Evolutionary conservation across 2,113 vertebrate genomes (phyloP).

Genomic region (Mastomys coucha): DNA sequence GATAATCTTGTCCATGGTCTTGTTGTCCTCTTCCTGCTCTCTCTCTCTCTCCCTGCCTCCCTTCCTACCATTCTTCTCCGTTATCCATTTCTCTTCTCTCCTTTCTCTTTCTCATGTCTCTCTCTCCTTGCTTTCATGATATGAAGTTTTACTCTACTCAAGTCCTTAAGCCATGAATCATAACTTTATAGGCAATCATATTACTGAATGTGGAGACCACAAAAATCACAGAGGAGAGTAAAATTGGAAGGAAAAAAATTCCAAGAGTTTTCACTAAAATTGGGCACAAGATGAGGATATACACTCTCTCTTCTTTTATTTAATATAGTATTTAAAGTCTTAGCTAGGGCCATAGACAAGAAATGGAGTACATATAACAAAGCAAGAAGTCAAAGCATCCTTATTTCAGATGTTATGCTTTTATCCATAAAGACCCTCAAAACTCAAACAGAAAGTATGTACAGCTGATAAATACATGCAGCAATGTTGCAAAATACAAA

Average conservation of each 20-base stretch:
- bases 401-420: background rate
- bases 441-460: background rate
- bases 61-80: background rate
- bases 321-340: background rate
- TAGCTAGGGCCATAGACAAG: background rate
- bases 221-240: background rate
- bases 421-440: background rate
- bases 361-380: background rate
- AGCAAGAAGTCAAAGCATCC: background rate
- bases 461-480: background rate
- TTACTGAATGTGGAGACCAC: background rate
- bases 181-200: background rate
- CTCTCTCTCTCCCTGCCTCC: background rate
- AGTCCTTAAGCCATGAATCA: background rate
- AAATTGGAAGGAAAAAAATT: background rate
- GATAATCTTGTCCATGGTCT: background rate
- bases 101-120: background rate
- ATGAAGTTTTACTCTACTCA: background rate
- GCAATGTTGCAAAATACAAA: background rate
- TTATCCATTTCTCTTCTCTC: background rate
- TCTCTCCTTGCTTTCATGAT: background rate
- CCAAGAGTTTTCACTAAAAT: background rate
- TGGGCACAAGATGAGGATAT: background rate
- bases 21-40: background rate
- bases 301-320: background rate